Conservation (phyloP, 2,797 vertebrate species). For the Malurus leucopterus region DNA sequence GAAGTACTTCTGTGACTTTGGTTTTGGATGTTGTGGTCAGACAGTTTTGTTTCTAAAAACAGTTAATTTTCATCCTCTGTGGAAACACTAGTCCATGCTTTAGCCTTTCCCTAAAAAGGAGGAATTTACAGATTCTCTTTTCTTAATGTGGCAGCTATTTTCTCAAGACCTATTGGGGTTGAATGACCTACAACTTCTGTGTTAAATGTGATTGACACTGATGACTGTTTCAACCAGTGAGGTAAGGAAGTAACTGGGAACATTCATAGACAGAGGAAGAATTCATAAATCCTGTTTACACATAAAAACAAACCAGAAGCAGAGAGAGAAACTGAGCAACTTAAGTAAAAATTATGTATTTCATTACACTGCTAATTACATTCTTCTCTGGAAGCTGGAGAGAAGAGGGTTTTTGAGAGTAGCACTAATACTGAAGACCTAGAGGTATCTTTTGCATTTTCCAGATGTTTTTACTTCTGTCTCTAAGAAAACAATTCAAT, state of each 20-base stretch:
- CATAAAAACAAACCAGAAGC: neutral
- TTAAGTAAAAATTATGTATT: neutral
- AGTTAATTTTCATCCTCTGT: neutral
- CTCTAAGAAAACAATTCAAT: neutral
- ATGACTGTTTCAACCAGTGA: fast-evolving
- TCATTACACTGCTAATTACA: neutral
- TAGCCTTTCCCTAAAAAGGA: neutral
- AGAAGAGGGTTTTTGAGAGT: neutral
- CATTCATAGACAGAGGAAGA: neutral
- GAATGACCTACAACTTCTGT: neutral
- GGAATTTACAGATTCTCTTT: neutral
- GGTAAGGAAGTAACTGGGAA: neutral
- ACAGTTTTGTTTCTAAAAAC: neutral
- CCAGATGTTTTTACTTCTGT: fast-evolving
- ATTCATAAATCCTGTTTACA: neutral
- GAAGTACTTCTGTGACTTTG: neutral
- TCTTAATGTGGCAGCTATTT: neutral
- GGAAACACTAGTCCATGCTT: neutral
- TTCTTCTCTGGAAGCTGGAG: neutral
- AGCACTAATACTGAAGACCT: neutral
- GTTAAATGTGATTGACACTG: neutral
- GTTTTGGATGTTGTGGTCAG: neutral
- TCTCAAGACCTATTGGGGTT: neutral
- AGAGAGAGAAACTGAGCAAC: neutral
- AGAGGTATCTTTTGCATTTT: neutral